A percentile compares a stretch with the other conserved stretches of the same genome.
Evolutionary conservation across 2,797 vertebrate genomes (phyloP).

Genomic region (Ceyx erithaca): DNA sequence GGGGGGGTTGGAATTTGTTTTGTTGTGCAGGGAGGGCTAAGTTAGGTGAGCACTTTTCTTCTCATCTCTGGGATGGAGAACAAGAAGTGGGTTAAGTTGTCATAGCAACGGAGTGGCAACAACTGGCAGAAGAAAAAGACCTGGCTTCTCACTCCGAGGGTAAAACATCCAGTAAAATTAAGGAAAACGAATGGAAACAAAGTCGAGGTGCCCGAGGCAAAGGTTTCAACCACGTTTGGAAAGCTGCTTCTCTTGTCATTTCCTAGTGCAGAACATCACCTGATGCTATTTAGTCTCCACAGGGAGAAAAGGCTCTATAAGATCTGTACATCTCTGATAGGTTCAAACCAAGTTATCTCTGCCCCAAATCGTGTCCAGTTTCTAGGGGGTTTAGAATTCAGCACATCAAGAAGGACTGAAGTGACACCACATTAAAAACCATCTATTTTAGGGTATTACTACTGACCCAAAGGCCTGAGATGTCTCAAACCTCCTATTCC

Average conservation of each 20-base stretch:
- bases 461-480: not conserved
- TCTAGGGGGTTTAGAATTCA: not conserved
- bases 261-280: not conserved
- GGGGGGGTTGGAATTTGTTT: not conserved
- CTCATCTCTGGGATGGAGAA: not conserved
- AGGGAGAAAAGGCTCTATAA: not conserved
- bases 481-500: not conserved
- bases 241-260: not conserved
- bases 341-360: not conserved
- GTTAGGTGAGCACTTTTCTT: not conserved
- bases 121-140: not conserved
- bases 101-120: slow-evolving; percentile 47
- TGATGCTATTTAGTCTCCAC: not conserved
- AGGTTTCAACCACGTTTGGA: not conserved
- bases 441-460: too few relatives aligned
- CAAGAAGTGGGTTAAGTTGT: not conserved
- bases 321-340: not conserved
- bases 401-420: not conserved
- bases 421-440: not conserved
- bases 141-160: slow-evolving; percentile 1
- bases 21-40: not conserved
- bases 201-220: slow-evolving; percentile 24
- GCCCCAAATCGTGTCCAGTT: rapidly evolving
- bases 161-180: slow-evolving; percentile 33
- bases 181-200: slow-evolving; percentile 40